Evolutionary conservation across 2,888 invertebrate species (phyloP).

Genomic region (Pyrocoelia pectoralis): DNA sequence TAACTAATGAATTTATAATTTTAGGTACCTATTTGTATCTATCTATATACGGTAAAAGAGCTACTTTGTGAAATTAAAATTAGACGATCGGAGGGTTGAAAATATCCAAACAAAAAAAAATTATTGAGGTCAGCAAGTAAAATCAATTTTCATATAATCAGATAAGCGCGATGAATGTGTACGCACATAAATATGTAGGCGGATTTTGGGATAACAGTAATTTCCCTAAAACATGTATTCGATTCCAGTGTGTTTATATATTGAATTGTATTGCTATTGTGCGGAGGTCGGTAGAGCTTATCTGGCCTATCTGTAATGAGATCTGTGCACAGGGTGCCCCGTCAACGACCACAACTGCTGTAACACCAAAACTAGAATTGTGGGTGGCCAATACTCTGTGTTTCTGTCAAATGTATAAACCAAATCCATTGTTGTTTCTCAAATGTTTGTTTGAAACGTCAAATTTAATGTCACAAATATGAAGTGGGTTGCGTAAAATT

Average conservation of each 20-base stretch:
- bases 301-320: constrained; percentile 61
- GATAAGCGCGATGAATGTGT: constrained; percentile 54
- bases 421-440: constrained; percentile 22
- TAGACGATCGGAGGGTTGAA: background rate
- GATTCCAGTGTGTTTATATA: constrained; percentile 57
- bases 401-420: constrained; percentile 37
- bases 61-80: background rate
- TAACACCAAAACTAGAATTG: constrained; percentile 34
- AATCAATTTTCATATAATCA: constrained; percentile 57
- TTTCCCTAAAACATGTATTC: constrained; percentile 47
- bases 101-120: background rate
- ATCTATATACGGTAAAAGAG: too few species aligned
- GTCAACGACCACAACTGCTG: constrained; percentile 49
- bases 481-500: constrained; percentile 27
- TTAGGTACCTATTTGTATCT: background rate
- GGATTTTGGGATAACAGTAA: constrained; percentile 57
- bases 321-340: constrained; percentile 55
- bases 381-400: constrained; percentile 38
- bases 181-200: constrained; percentile 56
- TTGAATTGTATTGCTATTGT: constrained; percentile 61
- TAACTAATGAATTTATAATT: constrained; percentile 24
- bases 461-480: constrained; percentile 28
- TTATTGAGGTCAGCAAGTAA: constrained; percentile 56
- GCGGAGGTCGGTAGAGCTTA: constrained; percentile 51
- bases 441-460: constrained; percentile 35